Evolutionary conservation across 2,797 vertebrate genomes (phyloP), one percentile per base, ranked within the genome.

Genomic region (Trachurus trachurus): DNA sequence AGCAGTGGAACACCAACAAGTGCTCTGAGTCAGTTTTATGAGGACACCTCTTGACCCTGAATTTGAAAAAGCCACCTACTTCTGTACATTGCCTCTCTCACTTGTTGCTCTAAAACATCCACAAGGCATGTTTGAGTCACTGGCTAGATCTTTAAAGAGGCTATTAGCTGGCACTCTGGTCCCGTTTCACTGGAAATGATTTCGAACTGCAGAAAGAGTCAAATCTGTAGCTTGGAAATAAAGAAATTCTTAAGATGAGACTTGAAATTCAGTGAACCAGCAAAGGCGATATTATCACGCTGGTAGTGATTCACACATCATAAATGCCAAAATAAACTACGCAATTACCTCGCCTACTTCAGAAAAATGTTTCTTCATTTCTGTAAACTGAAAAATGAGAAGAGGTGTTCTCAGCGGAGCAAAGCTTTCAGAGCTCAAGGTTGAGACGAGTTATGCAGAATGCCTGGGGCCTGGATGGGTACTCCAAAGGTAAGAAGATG

Each of bases 311-410:
- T 81, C 53, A 59, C 50, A 68, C 72, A 60, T 73, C 50, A 58
- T 67, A 53, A 81, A 66, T 52, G 58, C 49, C 44, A 77, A 80
- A 85, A 78, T 77, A 86, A 82, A 84, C 71, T 19, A 37, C 22
- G 42, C 77, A 82, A 80, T 84, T 79, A 80, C 69, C 53, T 80
- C 50, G 37, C 70, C 72, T 66, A 60, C 71, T 83, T 78, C 42
- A 84, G 72, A 58, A 72, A 86, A 77, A 66, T 60, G 57, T 76
- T 84, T 77, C 59, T 83, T 78, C 69, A 50, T 70, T 22, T 77
- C 22, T 42, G 75, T 75, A 66, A 83, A 80, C 49, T 61, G 68
- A 79, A 77, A 86, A 81, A 80, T 63, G 66, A 83, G 79, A 78
- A 54, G 70, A 71, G 29, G 63, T 60, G 56, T 62, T 82, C 71